These are phyloP conservation scores for Cheilosia impressa DNA, from an alignment of 2,888 invertebrate genomes.

Conservation along the genomic window DNA sequence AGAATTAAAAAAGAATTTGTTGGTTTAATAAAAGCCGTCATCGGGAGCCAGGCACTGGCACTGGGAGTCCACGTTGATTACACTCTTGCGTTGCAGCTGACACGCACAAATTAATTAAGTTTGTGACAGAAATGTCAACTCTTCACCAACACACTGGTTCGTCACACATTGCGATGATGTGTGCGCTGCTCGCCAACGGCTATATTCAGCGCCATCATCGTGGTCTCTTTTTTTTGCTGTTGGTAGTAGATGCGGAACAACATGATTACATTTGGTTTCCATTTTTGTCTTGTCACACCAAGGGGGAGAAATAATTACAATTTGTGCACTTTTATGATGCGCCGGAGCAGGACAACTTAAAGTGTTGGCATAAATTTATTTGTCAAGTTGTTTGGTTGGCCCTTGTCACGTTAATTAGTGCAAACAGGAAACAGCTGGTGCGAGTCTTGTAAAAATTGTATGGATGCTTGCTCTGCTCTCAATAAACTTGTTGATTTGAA, in stretches of 20 bases:
- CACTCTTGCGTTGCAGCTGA: slow-evolving; percentile 64
- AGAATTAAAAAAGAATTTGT: slow-evolving; percentile 30
- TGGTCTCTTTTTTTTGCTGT: background rate
- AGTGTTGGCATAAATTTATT: slow-evolving; percentile 50
- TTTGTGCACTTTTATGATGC: slow-evolving; percentile 47
- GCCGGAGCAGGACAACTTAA: slow-evolving; percentile 20
- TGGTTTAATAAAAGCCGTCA: slow-evolving; percentile 40
- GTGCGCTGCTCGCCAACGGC: slow-evolving; percentile 36
- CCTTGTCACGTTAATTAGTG: slow-evolving; percentile 47
- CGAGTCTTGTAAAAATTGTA: slow-evolving; percentile 1
- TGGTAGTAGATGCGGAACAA: slow-evolving; percentile 19
- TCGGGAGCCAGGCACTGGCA: slow-evolving; percentile 19
- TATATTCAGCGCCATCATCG: slow-evolving; percentile 27
- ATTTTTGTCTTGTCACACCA: slow-evolving; percentile 4
- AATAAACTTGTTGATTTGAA: slow-evolving; percentile 6
- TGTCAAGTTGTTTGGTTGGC: slow-evolving; percentile 45
- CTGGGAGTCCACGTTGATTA: slow-evolving; percentile 50
- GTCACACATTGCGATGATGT: slow-evolving; percentile 47
- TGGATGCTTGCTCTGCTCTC: slow-evolving; percentile 26
- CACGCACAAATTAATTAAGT: slow-evolving; percentile 69
- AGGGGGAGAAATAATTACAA: slow-evolving; percentile 46
- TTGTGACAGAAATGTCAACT: slow-evolving; percentile 65
- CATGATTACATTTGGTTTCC: slow-evolving; percentile 37
- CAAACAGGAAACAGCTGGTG: slow-evolving; percentile 29
- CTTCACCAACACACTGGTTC: slow-evolving; percentile 36